A percentile compares a stretch with the other conserved stretches of the same genome.
phyloP scores from a whole-genome alignment of 1,140 invertebrate species.

The Spodoptera frugiperda region DNA sequence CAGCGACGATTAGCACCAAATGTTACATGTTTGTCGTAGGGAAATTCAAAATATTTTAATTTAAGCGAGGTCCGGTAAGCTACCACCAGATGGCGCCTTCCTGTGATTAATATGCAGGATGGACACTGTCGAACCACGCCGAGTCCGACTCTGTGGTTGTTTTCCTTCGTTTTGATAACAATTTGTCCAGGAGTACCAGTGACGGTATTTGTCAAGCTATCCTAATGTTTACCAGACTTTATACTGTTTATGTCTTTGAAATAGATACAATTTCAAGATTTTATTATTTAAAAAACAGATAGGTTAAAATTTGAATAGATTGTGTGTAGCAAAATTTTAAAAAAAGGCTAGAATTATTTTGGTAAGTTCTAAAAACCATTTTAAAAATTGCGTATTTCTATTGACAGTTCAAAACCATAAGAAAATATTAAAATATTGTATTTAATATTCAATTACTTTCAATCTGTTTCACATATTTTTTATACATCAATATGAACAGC shows the following conservation, averaged over 20 bases:
- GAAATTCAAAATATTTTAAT: constrained; percentile 76
- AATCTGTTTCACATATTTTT: too few relatives aligned
- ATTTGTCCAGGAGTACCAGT: constrained; percentile 2
- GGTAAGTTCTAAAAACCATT: too few relatives aligned
- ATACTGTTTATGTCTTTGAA: not conserved
- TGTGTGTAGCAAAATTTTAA: too few relatives aligned
- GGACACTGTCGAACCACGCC: constrained; percentile 59
- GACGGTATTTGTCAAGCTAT: not conserved
- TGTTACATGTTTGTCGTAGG: constrained; percentile 60
- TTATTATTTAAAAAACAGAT: too few relatives aligned
- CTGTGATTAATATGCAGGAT: constrained; percentile 83
- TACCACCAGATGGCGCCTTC: constrained; percentile 66
- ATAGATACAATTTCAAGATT: too few relatives aligned
- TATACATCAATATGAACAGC: too few relatives aligned
- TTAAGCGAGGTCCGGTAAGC: constrained; percentile 65
- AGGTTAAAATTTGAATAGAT: too few relatives aligned
- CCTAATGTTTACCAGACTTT: not conserved
- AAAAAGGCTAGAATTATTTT: too few relatives aligned
- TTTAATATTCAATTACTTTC: too few relatives aligned
- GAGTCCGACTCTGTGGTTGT: constrained; percentile 48
- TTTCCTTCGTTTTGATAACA: constrained; percentile 52
- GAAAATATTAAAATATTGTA: too few relatives aligned
- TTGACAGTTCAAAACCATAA: too few relatives aligned
- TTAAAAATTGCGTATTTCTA: too few relatives aligned
- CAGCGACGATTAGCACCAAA: constrained; percentile 67